Evolutionary conservation across 2,888 invertebrate species (phyloP).

Genomic region (Parascotia fuliginaria): DNA sequence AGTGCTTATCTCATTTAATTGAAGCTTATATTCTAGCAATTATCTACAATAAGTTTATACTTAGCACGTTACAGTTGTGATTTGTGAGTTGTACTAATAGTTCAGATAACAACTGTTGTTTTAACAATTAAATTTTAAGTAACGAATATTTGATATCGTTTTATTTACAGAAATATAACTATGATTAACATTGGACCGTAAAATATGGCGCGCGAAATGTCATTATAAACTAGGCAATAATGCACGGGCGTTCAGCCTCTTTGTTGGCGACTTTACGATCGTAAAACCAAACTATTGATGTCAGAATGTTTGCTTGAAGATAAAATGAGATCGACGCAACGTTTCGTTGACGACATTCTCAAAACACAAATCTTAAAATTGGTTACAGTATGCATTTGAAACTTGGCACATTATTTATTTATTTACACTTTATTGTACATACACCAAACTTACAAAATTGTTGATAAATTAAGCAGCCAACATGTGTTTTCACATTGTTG

Average conservation of each 20-base stretch:
- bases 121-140: not conserved
- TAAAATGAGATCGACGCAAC: conserved; percentile 22
- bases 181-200: conserved; percentile 15
- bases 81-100: too few species aligned
- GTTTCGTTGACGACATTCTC: conserved; percentile 18
- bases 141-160: too few species aligned
- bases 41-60: too few species aligned
- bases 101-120: not conserved
- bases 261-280: conserved; percentile 36
- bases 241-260: conserved; percentile 24
- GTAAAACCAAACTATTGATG: conserved; percentile 28
- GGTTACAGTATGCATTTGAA: conserved; percentile 9
- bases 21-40: not conserved
- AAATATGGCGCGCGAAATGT: conserved; percentile 37
- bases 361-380: conserved; percentile 17
- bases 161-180: too few species aligned
- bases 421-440: too few species aligned
- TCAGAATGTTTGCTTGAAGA: conserved; percentile 22
- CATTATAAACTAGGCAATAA: conserved; percentile 35
- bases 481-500: too few species aligned
- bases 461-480: too few species aligned
- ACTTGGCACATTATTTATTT: conserved; percentile 40
- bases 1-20: not conserved
- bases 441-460: too few species aligned
- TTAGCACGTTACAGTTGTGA: too few species aligned